Evolutionary conservation across 2,113 vertebrate species (phyloP).

Genomic region (Amblyopsis rosae): DNA sequence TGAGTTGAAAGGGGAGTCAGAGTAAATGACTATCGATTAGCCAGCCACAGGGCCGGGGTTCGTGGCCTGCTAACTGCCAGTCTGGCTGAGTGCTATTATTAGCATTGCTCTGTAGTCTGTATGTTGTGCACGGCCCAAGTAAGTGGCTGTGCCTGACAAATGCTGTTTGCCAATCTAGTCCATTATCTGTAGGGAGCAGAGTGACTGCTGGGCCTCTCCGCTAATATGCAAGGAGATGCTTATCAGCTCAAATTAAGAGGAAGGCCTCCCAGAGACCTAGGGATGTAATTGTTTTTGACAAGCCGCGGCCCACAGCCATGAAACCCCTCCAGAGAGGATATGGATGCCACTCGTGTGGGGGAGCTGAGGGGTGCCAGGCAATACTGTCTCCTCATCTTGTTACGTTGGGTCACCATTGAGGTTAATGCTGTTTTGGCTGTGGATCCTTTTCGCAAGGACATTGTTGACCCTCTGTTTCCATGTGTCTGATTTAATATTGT

Average conservation of each 20-base stretch:
- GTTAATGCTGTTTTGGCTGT: slow-evolving; percentile 29
- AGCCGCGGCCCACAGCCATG: slow-evolving; percentile 57
- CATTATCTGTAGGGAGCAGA: slow-evolving; percentile 70
- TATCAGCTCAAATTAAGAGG: slow-evolving; percentile 82
- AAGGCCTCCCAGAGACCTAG: slow-evolving; percentile 60
- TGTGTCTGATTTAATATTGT: slow-evolving; percentile 25
- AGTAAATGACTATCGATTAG: slow-evolving; percentile 81
- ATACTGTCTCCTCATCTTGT: not conserved
- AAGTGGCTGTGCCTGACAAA: slow-evolving; percentile 74
- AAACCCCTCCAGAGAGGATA: slow-evolving; percentile 68
- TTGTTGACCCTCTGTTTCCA: slow-evolving; percentile 10
- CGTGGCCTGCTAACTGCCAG: slow-evolving; percentile 69
- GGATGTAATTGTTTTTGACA: slow-evolving; percentile 81
- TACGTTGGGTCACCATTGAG: slow-evolving; percentile 14
- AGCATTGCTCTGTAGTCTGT: slow-evolving; percentile 69
- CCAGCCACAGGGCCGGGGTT: slow-evolving; percentile 59
- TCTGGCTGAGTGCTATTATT: slow-evolving; percentile 76
- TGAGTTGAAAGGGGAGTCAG: slow-evolving; percentile 57
- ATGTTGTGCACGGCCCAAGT: slow-evolving; percentile 65
- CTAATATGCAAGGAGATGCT: slow-evolving; percentile 80
- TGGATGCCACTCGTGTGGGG: slow-evolving; percentile 44
- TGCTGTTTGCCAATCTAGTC: slow-evolving; percentile 71
- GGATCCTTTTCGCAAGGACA: slow-evolving; percentile 12
- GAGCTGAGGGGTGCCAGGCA: slow-evolving; percentile 22
- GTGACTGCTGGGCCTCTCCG: slow-evolving; percentile 66